Evolutionary conservation across 2,797 vertebrate species (phyloP), one percentile per base, ranked within the genome.

Genomic region (Limosa lapponica): DNA sequence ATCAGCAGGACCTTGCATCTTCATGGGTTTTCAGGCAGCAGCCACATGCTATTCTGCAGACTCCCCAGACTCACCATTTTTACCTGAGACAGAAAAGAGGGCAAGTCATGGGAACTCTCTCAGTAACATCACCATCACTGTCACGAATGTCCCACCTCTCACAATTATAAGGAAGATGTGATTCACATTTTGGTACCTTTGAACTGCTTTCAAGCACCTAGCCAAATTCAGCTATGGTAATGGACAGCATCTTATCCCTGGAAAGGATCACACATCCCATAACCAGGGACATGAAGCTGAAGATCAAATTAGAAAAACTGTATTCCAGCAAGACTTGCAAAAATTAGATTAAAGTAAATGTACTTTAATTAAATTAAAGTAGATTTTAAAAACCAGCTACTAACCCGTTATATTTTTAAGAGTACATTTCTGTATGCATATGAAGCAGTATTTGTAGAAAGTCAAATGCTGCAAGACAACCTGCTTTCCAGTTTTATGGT

Each of bases 401-500:
- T 57, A 91, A 81, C 3, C 2, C 5, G 41, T 58, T 71, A 28
- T 58, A 51, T 70, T 78, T 92, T 58, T n/a, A 89, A 52, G 10
- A 25, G 6, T 43, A 43, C 1, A 30, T 71, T 34, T 19, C 23
- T 87, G 2, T 43, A 25, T 48, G 32, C 12, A 32, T 51, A 46
- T 25, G 19, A 61, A 62, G 11, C 22, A 77, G n/a, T 55, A 79
- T 82, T 85, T 95, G 32, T 36, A 73, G 71, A 84, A 81, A 77
- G n/a, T 17, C 27, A 64, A 89, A 89, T 66, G 25, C 41, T 91
- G 55, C 58, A 61, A 89, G 43, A 89, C 54, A 91, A 82, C 25
- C 13, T 67, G 11, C 32, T 91, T 87, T 92, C 67, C 32, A 52
- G 78, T 77, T 82, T 89, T 87, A 93, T 34, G 59, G 82, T 82